Base-by-base conservation (phyloP, 1,140 invertebrate genomes). In the Lepidurus arcticus region DNA sequence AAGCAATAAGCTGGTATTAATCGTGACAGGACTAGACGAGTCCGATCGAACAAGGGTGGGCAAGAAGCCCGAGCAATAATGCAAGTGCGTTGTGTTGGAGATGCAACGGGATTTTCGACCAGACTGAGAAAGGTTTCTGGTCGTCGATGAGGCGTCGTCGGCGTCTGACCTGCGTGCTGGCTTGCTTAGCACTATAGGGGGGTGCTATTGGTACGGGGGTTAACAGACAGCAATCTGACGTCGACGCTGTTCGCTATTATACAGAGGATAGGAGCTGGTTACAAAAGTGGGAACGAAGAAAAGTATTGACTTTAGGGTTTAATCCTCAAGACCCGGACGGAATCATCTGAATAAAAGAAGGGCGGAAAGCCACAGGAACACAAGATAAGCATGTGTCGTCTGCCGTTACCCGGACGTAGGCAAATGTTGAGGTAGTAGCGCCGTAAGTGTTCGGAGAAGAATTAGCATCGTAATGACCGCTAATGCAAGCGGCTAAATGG, bases 61-160 rank as follows among this genome's bases (percentile, higher is more conserved):
- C 16, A 65, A 16, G 13, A 65, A 65, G 53, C 53, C 9, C 34
- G 34, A 34, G 34, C 53, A 65, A 16, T 13, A 65, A 16, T 13
- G 21, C 53, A n/a, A n/a, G 53, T 65, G 53, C 21, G 16, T 65
- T 0, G 21, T 21, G 53, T 6, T 21, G 16, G 16, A 11, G 53
- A 65, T 65, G 53, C 16, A 65, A 65, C 16, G 13, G 21, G 53
- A 65, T 21, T 65, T 65, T 65, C n/a, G 21, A 21, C 8, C 8
- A 7, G 9, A 65, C 53, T 65, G 53, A 65, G 53, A 65, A 65
- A 65, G 53, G 53, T 21, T 65, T 65, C 53, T 65, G 53, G 53
- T 65, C 53, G 53, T 65, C 53, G 53, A 65, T 16, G 13, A 65
- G 16, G 53, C 53, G 53, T 21, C 53, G 53, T 9, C 53, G 53